Conservation (phyloP, 2,113 vertebrate genomes). For the Mastomys natalensis region DNA sequence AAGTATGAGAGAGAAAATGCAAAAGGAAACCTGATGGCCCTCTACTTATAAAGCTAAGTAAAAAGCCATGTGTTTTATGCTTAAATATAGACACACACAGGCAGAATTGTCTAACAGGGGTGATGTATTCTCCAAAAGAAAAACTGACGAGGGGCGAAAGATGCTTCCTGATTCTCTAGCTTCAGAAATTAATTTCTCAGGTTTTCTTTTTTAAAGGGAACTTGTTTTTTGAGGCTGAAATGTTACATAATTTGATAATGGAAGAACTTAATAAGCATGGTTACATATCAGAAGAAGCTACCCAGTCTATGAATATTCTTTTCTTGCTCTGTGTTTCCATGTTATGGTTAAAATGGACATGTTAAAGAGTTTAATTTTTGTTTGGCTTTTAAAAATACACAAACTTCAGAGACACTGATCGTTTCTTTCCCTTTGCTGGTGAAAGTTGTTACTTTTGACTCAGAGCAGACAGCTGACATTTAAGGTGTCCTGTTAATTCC, state of each 20-base stretch:
- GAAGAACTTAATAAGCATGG: background rate
- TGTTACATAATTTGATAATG: conserved; percentile 30
- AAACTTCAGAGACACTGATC: background rate
- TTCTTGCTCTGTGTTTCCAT: background rate
- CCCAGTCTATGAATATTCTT: background rate
- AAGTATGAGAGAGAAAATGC: background rate
- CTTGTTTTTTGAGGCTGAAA: conserved; percentile 39
- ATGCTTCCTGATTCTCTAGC: conserved; percentile 55
- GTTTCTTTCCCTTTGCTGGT: background rate
- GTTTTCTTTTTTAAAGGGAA: conserved; percentile 33
- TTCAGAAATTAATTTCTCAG: conserved; percentile 57
- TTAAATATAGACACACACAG: conserved; percentile 77
- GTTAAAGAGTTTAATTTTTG: conserved; percentile 52
- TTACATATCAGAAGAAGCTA: conserved; percentile 9
- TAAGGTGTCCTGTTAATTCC: background rate
- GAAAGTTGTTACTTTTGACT: conserved; percentile 18
- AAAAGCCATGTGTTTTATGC: conserved; percentile 65
- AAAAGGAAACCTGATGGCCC: conserved; percentile 62
- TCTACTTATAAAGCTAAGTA: conserved; percentile 61
- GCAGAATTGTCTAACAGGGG: conserved; percentile 62
- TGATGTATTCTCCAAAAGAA: conserved; percentile 44
- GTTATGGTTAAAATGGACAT: conserved; percentile 20
- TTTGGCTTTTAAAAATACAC: background rate
- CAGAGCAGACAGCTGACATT: conserved; percentile 28
- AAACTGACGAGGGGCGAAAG: conserved; percentile 69